Evolutionary conservation across 2,888 invertebrate genomes (phyloP).

Genomic region (Catocala fraxini): DNA sequence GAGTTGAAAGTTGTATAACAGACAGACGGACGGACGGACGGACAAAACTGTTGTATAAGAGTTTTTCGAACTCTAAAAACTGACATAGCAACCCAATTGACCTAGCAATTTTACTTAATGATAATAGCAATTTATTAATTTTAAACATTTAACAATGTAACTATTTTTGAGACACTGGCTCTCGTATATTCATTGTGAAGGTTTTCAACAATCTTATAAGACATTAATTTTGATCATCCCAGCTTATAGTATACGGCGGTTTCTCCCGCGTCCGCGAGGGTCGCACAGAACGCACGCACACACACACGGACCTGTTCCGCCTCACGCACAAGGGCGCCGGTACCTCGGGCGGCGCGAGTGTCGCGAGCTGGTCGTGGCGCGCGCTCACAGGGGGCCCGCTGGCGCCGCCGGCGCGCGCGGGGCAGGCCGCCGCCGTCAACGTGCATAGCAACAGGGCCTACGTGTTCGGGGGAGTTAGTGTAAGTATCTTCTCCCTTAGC

Average conservation of each 20-base stretch:
- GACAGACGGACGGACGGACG: too few species aligned
- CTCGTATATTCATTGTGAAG: too few species aligned
- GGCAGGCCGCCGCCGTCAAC: constrained; percentile 89
- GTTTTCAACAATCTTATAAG: too few species aligned
- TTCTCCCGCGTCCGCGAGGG: constrained; percentile 80
- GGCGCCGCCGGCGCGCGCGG: constrained; percentile 92
- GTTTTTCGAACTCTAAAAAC: too few species aligned
- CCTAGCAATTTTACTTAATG: too few species aligned
- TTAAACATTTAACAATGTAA: too few species aligned
- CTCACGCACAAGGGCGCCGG: constrained; percentile 43
- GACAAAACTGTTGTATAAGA: too few species aligned
- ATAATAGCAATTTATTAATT: too few species aligned
- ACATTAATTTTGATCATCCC: constrained; percentile 4
- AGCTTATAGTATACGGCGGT: constrained; percentile 82
- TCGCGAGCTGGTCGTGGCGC: constrained; percentile 67
- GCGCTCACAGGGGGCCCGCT: constrained; percentile 52
- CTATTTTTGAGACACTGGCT: too few species aligned
- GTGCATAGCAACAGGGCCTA: constrained; percentile 90
- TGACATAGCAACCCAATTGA: too few species aligned
- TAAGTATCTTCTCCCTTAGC: too few species aligned
- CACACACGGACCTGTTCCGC: constrained; percentile 81
- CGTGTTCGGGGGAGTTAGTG: constrained; percentile 94
- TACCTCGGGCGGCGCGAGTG: constrained; percentile 23
- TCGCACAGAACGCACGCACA: constrained; percentile 71
- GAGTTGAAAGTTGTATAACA: too few species aligned